Base-by-base conservation (phyloP, 1,140 invertebrate species). In the Coptotermes formosanus region DNA sequence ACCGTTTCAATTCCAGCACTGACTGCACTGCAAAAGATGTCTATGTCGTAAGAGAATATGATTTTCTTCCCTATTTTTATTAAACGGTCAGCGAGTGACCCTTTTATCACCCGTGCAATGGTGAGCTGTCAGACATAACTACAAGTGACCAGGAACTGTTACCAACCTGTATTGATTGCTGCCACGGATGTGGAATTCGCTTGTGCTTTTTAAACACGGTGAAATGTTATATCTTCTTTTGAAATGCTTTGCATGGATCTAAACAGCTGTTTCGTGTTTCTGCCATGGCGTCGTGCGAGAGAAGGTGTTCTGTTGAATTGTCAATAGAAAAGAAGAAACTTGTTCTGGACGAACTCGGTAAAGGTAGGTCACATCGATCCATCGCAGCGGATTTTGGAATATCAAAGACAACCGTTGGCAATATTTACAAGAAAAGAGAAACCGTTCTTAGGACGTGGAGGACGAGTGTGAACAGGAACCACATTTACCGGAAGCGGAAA, bases 191-290 rank as follows among this genome's bases (percentile, higher is more conserved):
- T 30, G 52, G 52, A 55, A 55, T 55, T 55, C 21, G 52, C 52
- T 55, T 19, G 52, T 21, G 52, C 19, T 55, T 16, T 21, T 21
- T 55, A 55, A 55, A 55, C 14, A 30, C 64, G 0, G 64, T 75
- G 64, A 75, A 75, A 75, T 75, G 64, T 69, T 75, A 75, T 75
- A 75, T 75, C 64, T 75, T 75, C 64, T 75, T 75, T 75, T 30
- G n/a, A 75, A 75, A 75, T 75, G 64, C 64, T 75, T 75, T 75
- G 64, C 64, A 75, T 30, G 14, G 64, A 25, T 75, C 64, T n/a
- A 30, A 75, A 75, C 64, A 75, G 64, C 64, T 75, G 64, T 75
- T n/a, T 30, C 64, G 64, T 75, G 64, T 75, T 75, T 75, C 25
- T 75, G 64, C 25, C 64, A 75, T 75, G 64, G 64, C 64, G 64